Evolutionary conservation across 2,113 vertebrate genomes (phyloP).

Genomic region (Lepidothrix coronata): DNA sequence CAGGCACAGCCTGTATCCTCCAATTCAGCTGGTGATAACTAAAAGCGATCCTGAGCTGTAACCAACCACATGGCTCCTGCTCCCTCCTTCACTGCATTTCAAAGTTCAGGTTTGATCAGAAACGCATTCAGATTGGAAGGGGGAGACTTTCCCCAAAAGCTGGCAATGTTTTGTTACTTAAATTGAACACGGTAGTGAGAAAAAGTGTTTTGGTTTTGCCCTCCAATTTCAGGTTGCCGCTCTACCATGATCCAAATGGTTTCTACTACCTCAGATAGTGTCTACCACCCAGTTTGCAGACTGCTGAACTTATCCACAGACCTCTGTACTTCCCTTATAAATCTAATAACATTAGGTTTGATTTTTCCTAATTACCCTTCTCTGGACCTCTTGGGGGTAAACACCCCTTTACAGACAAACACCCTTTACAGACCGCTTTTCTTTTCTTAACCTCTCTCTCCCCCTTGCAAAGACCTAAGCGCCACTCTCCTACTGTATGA

Average conservation of each 20-base stretch:
- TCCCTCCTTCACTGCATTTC: not conserved
- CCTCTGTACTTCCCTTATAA: not conserved
- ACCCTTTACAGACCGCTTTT: not conserved
- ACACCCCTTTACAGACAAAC: not conserved
- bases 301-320: not conserved
- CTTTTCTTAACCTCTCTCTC: not conserved
- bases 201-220: not conserved
- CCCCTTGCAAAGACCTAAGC: not conserved
- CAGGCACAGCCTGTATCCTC: constrained; percentile 66
- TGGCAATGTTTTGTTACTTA: constrained; percentile 20
- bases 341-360: not conserved
- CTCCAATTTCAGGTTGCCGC: not conserved
- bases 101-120: not conserved
- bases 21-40: constrained; percentile 54
- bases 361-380: not conserved
- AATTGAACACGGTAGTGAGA: not conserved
- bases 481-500: not conserved
- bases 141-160: not conserved
- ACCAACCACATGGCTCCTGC: not conserved
- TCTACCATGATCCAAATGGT: not conserved
- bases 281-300: not conserved
- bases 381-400: not conserved
- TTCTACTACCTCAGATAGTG: not conserved
- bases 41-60: not conserved
- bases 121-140: not conserved